Percentiles rank a stretch among this genome's conserved stretches.
Evolutionary conservation across 2,113 vertebrate genomes (phyloP).

Genomic region (Hiodon alosoides): DNA sequence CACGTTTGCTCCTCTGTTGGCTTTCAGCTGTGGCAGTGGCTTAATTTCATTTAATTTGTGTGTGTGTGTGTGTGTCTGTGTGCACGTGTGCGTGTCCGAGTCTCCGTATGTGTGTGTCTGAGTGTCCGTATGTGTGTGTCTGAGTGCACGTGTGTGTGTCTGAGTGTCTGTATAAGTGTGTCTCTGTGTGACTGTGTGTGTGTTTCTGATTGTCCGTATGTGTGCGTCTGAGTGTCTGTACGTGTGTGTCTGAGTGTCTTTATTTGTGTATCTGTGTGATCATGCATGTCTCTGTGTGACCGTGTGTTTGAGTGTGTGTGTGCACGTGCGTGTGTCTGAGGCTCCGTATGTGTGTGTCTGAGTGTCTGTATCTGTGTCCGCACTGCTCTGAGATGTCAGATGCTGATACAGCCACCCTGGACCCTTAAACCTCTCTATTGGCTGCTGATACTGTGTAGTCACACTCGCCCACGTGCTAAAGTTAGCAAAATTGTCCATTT

Average conservation of each 20-base stretch:
- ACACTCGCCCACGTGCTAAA: neutral
- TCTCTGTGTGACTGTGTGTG: neutral
- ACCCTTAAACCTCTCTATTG: neutral
- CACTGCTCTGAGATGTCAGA: neutral
- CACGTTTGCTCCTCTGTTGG: slow-evolving; percentile 4
- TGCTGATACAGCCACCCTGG: neutral
- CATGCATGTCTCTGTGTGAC: too few species aligned
- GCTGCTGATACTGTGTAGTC: neutral
- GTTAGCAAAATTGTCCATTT: neutral
- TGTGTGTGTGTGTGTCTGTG: neutral
- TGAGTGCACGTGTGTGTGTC: neutral
- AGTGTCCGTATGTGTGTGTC: too few species aligned
- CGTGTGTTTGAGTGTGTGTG: neutral
- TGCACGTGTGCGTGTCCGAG: too few species aligned
- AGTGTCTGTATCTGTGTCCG: neutral
- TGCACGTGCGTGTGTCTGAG: neutral
- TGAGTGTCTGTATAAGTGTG: neutral
- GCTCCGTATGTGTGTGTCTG: too few species aligned
- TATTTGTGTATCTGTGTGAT: too few species aligned
- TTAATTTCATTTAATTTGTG: neutral
- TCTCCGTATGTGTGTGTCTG: neutral
- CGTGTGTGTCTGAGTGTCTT: too few species aligned
- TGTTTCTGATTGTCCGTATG: neutral
- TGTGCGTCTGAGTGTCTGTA: neutral
- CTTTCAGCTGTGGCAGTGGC: neutral